These are phyloP conservation scores for Micromussa lordhowensis DNA, from an alignment of 92 coral and sea anemone species.

Conservation along the genomic window DNA sequence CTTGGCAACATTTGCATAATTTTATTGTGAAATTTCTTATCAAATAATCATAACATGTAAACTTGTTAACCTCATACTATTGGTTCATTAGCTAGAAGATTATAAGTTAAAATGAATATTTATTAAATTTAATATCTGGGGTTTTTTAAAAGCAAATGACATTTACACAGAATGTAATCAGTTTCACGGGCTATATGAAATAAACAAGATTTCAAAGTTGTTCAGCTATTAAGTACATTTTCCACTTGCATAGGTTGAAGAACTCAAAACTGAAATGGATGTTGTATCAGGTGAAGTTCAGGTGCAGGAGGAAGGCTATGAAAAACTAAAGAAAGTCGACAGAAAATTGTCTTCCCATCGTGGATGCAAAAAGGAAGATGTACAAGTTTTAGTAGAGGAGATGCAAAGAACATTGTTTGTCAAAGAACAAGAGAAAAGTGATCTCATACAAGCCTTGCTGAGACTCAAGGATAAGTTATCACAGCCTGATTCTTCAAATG, in stretches of 20 bases:
- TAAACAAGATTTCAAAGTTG: background rate
- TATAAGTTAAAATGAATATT: no score
- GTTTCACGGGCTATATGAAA: background rate
- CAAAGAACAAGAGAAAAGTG: constrained; percentile 80
- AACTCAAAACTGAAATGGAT: constrained; percentile 84
- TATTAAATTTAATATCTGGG: no score
- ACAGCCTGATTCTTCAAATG: constrained; percentile 2
- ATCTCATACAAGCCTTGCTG: constrained; percentile 58
- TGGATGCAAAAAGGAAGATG: constrained; percentile 58
- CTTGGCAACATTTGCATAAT: no score
- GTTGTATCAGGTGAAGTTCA: constrained; percentile 87
- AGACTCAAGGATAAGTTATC: constrained; percentile 56
- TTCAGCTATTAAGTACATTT: background rate
- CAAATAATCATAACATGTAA: no score
- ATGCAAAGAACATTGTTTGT: constrained; percentile 62
- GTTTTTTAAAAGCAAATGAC: no score
- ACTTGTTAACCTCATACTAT: no score
- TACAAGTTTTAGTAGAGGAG: constrained; percentile 73
- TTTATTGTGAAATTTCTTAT: no score
- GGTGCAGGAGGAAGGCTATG: constrained; percentile 75
- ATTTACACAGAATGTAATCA: no score
- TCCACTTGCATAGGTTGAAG: constrained; percentile 72
- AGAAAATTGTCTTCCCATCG: constrained; percentile 68
- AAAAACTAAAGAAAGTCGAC: constrained; percentile 82
- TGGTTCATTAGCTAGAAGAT: no score